phyloP scores from a whole-genome alignment of 2,888 invertebrate species.

The Steinernema carpocapsae region DNA sequence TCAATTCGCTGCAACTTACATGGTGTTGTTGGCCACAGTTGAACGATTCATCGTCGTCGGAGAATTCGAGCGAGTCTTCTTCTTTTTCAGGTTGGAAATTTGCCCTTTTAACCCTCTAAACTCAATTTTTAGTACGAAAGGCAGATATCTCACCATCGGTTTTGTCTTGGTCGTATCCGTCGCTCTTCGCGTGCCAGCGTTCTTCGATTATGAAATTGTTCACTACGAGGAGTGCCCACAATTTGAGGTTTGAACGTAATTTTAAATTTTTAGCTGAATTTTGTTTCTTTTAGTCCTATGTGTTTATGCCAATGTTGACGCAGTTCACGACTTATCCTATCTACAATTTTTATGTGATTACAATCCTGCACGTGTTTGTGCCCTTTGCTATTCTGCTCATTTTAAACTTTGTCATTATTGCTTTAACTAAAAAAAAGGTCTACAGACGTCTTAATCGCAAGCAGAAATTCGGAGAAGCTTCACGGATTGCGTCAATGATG shows the following conservation, averaged over 20 bases:
- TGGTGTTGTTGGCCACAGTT: constrained; percentile 61
- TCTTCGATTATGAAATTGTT: constrained; percentile 60
- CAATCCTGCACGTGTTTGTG: constrained; percentile 55
- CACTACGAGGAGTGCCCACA: constrained; percentile 53
- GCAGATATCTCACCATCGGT: constrained; percentile 49
- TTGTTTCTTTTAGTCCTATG: constrained; percentile 50
- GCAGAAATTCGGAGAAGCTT: constrained; percentile 51
- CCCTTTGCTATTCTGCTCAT: constrained; percentile 56
- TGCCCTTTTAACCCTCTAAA: not conserved
- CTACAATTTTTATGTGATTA: constrained; percentile 62
- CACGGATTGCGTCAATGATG: constrained; percentile 56
- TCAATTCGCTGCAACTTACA: constrained; percentile 63
- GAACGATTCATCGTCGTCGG: constrained; percentile 61
- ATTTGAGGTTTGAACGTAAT: constrained; percentile 45
- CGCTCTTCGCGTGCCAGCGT: constrained; percentile 49
- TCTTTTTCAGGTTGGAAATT: constrained; percentile 51
- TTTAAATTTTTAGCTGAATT: not conserved
- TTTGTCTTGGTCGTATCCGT: constrained; percentile 39
- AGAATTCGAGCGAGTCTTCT: constrained; percentile 52
- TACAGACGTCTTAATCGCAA: constrained; percentile 29
- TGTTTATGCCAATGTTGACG: constrained; percentile 54
- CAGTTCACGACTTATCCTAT: constrained; percentile 53
- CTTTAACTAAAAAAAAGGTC: constrained; percentile 51
- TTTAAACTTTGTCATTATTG: constrained; percentile 59
- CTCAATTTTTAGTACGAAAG: constrained; percentile 47